Base-by-base conservation (phyloP, 2,888 invertebrate genomes). In the Eurois occulta region DNA sequence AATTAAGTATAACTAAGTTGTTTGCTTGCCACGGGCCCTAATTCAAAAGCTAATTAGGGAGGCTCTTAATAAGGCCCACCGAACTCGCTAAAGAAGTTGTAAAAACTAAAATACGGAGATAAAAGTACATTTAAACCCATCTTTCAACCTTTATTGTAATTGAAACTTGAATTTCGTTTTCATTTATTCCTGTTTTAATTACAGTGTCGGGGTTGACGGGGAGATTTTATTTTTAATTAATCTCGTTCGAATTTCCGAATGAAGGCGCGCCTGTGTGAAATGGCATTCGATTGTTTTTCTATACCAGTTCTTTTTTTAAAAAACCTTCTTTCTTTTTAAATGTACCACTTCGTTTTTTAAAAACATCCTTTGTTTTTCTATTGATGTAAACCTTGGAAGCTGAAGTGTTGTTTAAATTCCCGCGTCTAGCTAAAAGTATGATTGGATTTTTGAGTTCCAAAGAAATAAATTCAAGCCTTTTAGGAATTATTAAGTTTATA, bases 161-260 rank as follows among this genome's bases (percentile, higher is more conserved):
- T 91, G 89, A 91, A 92, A 90, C 88, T 91, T 90, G 88, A 90
- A 92, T 90, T 91, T 91, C 90, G 90, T 92, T 92, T 90, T 92
- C 92, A 90, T 92, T 93, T 93, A 93, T 92, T 92, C 90, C 91
- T 82, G 87, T 92, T 94, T 94, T 93, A 94, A 94, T 94, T 94
- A 91, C 88, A 88, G 84, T 84, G 88, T 89, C 83, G 75, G 84
- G 88, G 90, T 90, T 89, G 90, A 91, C 86, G 86, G 81, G 84
- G 88, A 85, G 91, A 91, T 93, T 93, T 93, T 93, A 92, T 93
- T 94, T 94, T 94, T 94, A 94, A 95, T 95, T 94, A 95, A 94
- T 88, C 91, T 89, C 91, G 89, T 91, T 91, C 90, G 87, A 79
- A 85, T 85, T 83, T 83, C 78, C 78, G 76, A 88, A 76, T 74